Base-by-base conservation (phyloP, 2,113 vertebrate genomes). In the Anser brachyrhynchus region DNA sequence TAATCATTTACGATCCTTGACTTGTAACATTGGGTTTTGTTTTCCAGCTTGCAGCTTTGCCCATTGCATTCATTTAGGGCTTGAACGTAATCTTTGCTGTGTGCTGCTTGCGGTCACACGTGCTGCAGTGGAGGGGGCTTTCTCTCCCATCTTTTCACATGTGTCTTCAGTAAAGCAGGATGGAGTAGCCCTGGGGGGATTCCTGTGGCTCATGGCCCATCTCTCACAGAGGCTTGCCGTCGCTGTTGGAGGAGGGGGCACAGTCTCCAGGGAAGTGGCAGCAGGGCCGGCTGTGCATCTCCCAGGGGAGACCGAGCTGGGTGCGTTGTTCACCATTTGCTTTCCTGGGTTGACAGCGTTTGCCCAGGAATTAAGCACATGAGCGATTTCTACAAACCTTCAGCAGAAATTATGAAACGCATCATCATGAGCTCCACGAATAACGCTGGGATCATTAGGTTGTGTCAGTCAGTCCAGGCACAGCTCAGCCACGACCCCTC, bases 381-480 rank as follows among this genome's bases (percentile, higher is more conserved):
- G 55, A 29, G 28, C 1, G 0, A 43, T 89, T 75, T 72, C 28
- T 26, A 2, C 46, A 54, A 33, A 26, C 44, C 44, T 82, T 21
- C 21, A 17, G 20, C 2, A 39, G 72, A 18, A 41, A 31, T 55
- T 7, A 17, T 0, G 2, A 14, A n/a, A 21, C 2, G 5, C 29
- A 3, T 46, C 0, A 0, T 44, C 28, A 1, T 1, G 15, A 33
- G 44, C 61, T 51, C 26, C 17, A 0, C 3, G 11, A 35, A 4
- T 3, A 39, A 6, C 9, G 5, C 51, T 0, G 13, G 46, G 22
- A 13, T 46, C 3, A 19, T 10, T 11, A 5, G 54, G 49, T n/a
- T 17, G 46, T 0, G 1, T 22, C 28, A 0, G 61, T 22, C 39
- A 7, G 37, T 2, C 84, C 3, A 17, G 5, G 46, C 51, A 2